phyloP scores from a whole-genome alignment of 2,888 invertebrate species.

The Gari tellinella region DNA sequence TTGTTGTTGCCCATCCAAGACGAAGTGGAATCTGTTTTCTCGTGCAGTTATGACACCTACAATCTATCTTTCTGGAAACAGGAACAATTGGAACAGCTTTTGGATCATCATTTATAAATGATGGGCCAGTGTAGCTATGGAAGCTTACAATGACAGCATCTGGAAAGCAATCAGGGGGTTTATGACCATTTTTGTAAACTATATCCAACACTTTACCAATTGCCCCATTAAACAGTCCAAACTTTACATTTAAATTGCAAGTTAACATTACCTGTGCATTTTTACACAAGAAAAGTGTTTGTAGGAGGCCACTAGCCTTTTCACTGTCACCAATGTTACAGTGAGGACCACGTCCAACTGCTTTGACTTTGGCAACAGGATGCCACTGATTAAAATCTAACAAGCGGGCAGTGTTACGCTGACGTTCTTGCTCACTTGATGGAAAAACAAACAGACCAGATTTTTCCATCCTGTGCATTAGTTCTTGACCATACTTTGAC shows the following conservation, averaged over 20 bases:
- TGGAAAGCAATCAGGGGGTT: slow-evolving; percentile 42
- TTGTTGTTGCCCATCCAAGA: slow-evolving; percentile 54
- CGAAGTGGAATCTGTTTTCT: slow-evolving; percentile 52
- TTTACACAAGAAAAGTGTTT: slow-evolving; percentile 36
- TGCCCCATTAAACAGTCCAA: slow-evolving; percentile 59
- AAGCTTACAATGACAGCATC: slow-evolving; percentile 62
- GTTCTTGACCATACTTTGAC: slow-evolving; percentile 5
- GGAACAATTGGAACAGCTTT: slow-evolving; percentile 51
- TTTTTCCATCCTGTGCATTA: slow-evolving; percentile 3
- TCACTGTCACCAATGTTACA: slow-evolving; percentile 29
- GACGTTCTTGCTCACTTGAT: too few relatives aligned
- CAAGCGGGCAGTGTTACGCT: too few relatives aligned
- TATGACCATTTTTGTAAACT: slow-evolving; percentile 39
- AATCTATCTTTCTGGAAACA: slow-evolving; percentile 49
- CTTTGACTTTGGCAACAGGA: slow-evolving; percentile 44
- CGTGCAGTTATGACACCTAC: slow-evolving; percentile 38
- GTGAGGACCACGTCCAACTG: slow-evolving; percentile 36
- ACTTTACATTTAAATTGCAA: slow-evolving; percentile 44
- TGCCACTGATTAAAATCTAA: too few relatives aligned
- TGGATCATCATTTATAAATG: slow-evolving; percentile 30
- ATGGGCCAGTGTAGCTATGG: slow-evolving; percentile 41
- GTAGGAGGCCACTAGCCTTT: slow-evolving; percentile 35
- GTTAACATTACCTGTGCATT: slow-evolving; percentile 54
- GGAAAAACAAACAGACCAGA: slow-evolving; percentile 55
- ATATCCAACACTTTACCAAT: slow-evolving; percentile 49